Conservation (phyloP, 1,140 invertebrate genomes). For the Nebria ingens region DNA sequence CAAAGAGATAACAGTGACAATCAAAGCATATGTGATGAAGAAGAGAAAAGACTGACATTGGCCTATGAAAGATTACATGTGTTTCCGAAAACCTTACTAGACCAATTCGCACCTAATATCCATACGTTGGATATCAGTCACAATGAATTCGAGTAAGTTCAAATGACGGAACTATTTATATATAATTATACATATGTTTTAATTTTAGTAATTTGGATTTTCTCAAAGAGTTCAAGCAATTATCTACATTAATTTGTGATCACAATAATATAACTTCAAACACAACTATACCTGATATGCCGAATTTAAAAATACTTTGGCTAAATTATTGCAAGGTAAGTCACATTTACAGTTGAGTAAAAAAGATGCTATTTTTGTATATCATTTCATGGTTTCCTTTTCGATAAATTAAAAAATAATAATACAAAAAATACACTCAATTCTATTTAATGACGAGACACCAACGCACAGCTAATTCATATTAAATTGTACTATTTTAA, state of each 20-base stretch:
- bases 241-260: constrained; percentile 64
- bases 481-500: no score
- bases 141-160: constrained; percentile 55
- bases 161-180: no score
- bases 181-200: constrained; percentile 16
- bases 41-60: constrained; percentile 39
- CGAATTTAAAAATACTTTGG: constrained; percentile 61
- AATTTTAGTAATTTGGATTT: constrained; percentile 55
- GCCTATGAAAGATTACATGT: constrained; percentile 46
- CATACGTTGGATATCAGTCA: constrained; percentile 58
- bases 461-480: no score
- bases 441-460: no score
- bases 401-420: no score
- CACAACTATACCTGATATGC: constrained; percentile 53
- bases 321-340: constrained; percentile 58
- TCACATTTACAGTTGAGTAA: neutral
- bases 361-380: neutral
- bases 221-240: constrained; percentile 51
- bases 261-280: constrained; percentile 56
- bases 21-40: constrained; percentile 19
- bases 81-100: constrained; percentile 44
- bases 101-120: constrained; percentile 40
- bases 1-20: constrained; percentile 14
- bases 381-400: neutral
- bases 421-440: no score